Conservation (phyloP, 1,140 invertebrate species). For the Oppia nitens region DNA sequence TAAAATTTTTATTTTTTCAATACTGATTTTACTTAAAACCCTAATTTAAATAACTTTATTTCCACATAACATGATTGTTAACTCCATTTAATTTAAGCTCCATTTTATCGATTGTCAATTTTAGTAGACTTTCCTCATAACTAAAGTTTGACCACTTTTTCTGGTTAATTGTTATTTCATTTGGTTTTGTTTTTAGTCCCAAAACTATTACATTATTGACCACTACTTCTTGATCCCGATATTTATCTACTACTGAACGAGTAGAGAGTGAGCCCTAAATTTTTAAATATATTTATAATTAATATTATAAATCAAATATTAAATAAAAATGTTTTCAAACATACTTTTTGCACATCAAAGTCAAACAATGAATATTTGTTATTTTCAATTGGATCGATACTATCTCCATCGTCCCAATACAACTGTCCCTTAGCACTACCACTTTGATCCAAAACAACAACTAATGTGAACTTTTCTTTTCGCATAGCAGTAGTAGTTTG, state of each 20-base stretch:
- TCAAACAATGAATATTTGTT: conserved; percentile 39
- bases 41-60: too few species aligned
- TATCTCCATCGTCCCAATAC: conserved; percentile 61
- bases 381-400: conserved; percentile 43
- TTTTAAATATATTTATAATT: background rate
- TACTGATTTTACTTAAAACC: too few species aligned
- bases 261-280: background rate
- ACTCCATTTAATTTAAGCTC: background rate
- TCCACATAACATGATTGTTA: background rate
- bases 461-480: conserved; percentile 39
- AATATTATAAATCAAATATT: background rate
- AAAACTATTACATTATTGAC: background rate
- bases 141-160: background rate
- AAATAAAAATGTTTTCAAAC: too few species aligned
- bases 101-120: background rate
- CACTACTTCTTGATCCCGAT: background rate
- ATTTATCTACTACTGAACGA: background rate
- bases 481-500: conserved; percentile 43
- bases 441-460: conserved; percentile 37
- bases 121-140: background rate
- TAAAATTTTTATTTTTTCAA: too few species aligned
- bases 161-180: background rate
- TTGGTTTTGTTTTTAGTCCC: background rate
- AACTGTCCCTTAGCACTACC: conserved; percentile 41
- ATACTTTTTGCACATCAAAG: conserved; percentile 32